A percentile compares a stretch with the other conserved stretches of the same genome.
Conservation (phyloP, 2,888 invertebrate species). For the Hypena proboscidalis region DNA sequence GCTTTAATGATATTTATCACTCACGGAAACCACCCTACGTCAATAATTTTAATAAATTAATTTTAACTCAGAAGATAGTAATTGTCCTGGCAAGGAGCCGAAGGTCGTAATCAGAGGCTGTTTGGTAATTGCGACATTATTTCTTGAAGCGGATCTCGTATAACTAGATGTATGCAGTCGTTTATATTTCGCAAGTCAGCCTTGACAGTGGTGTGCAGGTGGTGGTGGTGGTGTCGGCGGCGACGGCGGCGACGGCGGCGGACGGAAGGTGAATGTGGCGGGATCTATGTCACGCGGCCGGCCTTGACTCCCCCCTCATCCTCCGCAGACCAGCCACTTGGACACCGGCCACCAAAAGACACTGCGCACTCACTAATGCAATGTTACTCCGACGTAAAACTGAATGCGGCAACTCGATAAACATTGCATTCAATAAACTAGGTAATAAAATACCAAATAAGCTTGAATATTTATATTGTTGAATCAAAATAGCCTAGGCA, state of each 20-base stretch:
- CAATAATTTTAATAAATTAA: conserved; percentile 14
- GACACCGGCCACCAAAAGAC: conserved; percentile 45
- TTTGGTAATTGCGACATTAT: conserved; percentile 59
- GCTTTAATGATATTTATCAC: conserved; percentile 20
- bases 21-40: conserved; percentile 36
- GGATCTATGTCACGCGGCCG: conserved; percentile 76
- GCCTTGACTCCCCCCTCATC: conserved; percentile 79
- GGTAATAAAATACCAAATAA: no score
- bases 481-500: no score
- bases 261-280: conserved; percentile 81
- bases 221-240: conserved; percentile 56
- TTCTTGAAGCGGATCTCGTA: conserved; percentile 63
- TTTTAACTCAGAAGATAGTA: conserved; percentile 31
- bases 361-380: conserved; percentile 6
- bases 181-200: conserved; percentile 74
- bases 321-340: conserved; percentile 55
- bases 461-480: no score
- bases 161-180: conserved; percentile 53
- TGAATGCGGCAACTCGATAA: no score
- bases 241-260: conserved; percentile 51
- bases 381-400: not conserved
- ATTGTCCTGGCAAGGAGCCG: conserved; percentile 46
- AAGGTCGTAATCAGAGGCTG: conserved; percentile 56
- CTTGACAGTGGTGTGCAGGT: conserved; percentile 79
- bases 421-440: no score